Evolutionary conservation across 92 coral and sea anemone species (phyloP), one percentile per base, ranked within the genome.

Genomic region (Epizoanthus stellaris): DNA sequence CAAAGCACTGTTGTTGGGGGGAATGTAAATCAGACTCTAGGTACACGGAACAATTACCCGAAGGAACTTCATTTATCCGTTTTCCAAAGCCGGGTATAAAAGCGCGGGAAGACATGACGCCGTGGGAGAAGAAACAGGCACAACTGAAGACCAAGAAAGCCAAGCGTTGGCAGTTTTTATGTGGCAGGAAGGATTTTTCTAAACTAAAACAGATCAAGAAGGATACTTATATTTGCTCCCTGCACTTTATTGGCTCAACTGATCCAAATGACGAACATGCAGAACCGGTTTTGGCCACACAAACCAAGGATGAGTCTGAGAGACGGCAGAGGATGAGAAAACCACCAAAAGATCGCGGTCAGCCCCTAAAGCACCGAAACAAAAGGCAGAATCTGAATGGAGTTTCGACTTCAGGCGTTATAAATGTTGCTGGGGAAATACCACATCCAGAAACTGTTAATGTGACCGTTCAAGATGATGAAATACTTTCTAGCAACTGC

Each of bases 151-250:
- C 60, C n/a, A 45, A 73, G 12, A 73, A 76, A 66, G 82, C 67
- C 16, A 76, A 54, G 82, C 82, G 39, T 16, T 76, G 82, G 82
- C 82, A 76, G 16, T 54, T 52, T 76, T 76, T 76, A 42, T 54
- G 82, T 56, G 82, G 82, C 16, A 34, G 82, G 16, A 76, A 76
- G 9, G 23, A 43, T 42, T 76, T 76, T 56, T 14, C 82, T 52
- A 76, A 36, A 43, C 60, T 76, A 54, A 47, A 76, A 76, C 82
- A 76, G 42, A 76, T 76, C 20, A 76, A 62, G 45, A 76, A 76
- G 67, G 82, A 76, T 42, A 54, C 82, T 17, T 76, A 49, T 66
- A 53, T 54, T 76, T 53, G 82, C 40, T 47, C 82, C 38, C 21
- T 76, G 66, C 82, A 76, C 60, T 76, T 76, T 43, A 43, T 54